A percentile compares a stretch with the other conserved stretches of the same genome.
Evolutionary conservation across 2,113 vertebrate species (phyloP).

Genomic region (Neofelis nebulosa): DNA sequence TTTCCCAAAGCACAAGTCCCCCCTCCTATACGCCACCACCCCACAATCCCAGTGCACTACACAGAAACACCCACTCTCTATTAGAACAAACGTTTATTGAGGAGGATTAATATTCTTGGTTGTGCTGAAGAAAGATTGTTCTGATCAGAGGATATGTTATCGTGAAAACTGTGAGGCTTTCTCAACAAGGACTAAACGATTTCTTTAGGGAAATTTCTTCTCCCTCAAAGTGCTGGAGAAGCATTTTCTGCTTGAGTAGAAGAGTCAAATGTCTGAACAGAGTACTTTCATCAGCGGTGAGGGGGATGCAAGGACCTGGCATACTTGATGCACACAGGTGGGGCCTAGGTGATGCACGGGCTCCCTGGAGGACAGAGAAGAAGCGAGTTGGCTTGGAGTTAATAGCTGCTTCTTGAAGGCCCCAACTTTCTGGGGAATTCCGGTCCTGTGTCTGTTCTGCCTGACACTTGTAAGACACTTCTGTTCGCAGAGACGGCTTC

Average conservation of each 20-base stretch:
- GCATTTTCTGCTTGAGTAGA: constrained; percentile 6
- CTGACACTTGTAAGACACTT: background rate
- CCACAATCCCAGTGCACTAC: background rate
- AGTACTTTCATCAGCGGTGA: background rate
- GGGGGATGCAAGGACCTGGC: background rate
- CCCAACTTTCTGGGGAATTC: background rate
- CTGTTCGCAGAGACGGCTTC: background rate
- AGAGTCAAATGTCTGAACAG: background rate
- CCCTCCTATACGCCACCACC: background rate
- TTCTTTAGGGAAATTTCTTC: background rate
- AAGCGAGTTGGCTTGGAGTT: background rate
- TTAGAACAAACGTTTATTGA: constrained; percentile 27
- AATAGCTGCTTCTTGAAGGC: background rate
- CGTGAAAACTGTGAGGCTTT: background rate
- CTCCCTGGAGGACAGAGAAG: background rate
- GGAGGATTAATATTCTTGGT: background rate
- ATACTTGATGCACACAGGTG: background rate
- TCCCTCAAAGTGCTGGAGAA: constrained; percentile 13
- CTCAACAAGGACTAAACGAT: background rate
- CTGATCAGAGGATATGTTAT: background rate
- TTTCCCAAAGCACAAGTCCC: background rate
- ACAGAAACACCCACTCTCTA: background rate
- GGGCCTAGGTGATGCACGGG: background rate
- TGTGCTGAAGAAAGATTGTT: background rate
- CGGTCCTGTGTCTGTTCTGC: background rate